phyloP scores from a whole-genome alignment of 2,797 vertebrate genomes.

The Sebastes nivosus region DNA sequence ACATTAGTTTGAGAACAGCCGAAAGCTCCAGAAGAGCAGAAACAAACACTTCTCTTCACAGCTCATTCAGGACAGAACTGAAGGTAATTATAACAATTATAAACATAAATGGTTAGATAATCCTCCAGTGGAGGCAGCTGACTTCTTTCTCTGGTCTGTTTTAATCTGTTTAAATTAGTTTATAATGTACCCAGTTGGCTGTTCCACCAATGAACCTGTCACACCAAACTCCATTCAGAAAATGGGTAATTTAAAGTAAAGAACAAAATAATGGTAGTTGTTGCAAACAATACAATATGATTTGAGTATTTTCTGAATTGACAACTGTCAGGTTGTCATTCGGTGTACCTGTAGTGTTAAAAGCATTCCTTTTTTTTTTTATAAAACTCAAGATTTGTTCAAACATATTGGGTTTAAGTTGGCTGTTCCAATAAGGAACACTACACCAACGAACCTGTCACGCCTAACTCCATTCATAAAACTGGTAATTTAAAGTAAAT shows the following conservation, averaged over 20 bases:
- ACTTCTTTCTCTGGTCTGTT: neutral
- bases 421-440: too few species aligned
- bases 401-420: too few species aligned
- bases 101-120: too few species aligned
- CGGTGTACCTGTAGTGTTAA: neutral
- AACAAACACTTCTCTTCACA: rapidly evolving
- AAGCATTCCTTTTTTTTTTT: too few species aligned
- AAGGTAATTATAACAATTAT: neutral
- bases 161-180: neutral
- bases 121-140: rapidly evolving
- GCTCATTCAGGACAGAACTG: neutral
- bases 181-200: neutral
- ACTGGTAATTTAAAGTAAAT: neutral
- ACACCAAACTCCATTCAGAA: neutral
- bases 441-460: neutral
- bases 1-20: neutral
- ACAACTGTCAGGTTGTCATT: neutral
- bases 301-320: neutral
- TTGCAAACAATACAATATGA: neutral
- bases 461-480: neutral
- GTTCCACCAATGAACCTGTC: neutral
- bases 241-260: neutral
- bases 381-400: neutral
- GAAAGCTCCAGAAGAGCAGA: neutral
- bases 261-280: neutral